Evolutionary conservation across 2,797 vertebrate species (phyloP).

Genomic region (Lemur catta): DNA sequence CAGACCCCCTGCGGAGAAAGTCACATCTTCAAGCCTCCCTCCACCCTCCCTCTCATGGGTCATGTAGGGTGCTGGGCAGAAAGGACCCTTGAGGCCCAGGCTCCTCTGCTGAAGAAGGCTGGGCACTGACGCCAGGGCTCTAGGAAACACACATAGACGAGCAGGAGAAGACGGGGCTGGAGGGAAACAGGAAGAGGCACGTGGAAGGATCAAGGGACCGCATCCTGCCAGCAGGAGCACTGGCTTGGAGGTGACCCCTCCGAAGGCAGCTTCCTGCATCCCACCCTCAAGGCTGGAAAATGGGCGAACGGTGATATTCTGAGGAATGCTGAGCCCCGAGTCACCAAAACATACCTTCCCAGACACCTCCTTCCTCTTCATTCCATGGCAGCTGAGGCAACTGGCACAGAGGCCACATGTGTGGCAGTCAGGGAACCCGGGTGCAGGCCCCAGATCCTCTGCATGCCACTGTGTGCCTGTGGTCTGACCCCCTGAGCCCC

Average conservation of each 20-base stretch:
- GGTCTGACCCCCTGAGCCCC: neutral
- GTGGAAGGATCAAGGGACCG: neutral
- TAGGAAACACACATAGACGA: rapidly evolving
- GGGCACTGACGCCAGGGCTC: neutral
- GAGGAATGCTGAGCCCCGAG: neutral
- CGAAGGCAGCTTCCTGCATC: neutral
- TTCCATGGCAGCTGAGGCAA: neutral
- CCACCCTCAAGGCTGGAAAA: neutral
- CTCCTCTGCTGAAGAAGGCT: neutral
- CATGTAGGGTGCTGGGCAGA: neutral
- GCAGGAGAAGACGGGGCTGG: neutral
- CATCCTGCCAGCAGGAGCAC: neutral
- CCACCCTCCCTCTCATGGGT: neutral
- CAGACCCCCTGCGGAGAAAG: neutral
- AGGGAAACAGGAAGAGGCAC: rapidly evolving
- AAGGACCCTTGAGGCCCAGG: neutral
- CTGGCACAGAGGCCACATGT: rapidly evolving
- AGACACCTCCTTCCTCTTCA: neutral
- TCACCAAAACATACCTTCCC: neutral
- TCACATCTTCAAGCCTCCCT: neutral
- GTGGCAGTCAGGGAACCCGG: neutral
- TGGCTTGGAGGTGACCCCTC: neutral
- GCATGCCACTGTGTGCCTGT: neutral
- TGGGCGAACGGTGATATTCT: neutral
- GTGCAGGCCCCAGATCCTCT: neutral